These are phyloP conservation scores for Brachyistius frenatus DNA, from an alignment of 2,113 vertebrate species.

Conservation along the genomic window DNA sequence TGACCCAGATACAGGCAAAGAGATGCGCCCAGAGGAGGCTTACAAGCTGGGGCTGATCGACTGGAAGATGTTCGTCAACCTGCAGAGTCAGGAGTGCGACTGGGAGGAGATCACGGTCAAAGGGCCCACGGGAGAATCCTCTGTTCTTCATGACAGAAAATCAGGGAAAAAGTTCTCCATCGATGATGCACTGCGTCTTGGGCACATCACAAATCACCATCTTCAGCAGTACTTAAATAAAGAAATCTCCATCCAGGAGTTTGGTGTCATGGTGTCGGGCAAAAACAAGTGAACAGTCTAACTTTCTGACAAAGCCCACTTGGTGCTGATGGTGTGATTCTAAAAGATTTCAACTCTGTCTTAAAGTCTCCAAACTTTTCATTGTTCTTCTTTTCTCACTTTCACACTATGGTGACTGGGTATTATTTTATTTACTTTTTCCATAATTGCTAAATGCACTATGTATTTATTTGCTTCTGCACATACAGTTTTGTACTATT, in stretches of 20 bases:
- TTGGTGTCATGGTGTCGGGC: constrained; percentile 93
- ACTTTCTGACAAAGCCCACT: neutral
- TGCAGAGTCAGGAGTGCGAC: constrained; percentile 96
- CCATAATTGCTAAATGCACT: constrained; percentile 32
- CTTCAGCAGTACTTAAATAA: constrained; percentile 94
- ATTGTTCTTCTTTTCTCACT: constrained; percentile 29
- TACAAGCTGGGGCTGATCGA: constrained; percentile 93
- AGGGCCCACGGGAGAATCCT: constrained; percentile 92
- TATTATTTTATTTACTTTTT: constrained; percentile 11
- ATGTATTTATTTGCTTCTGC: constrained; percentile 67
- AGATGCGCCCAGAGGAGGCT: constrained; percentile 96
- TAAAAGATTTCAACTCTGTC: constrained; percentile 5
- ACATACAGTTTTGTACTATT: constrained; percentile 32
- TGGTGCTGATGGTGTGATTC: constrained; percentile 1
- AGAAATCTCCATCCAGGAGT: constrained; percentile 96
- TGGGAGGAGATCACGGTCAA: constrained; percentile 98
- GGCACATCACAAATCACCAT: constrained; percentile 88
- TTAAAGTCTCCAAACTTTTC: constrained; percentile 20
- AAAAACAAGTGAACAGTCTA: constrained; percentile 63
- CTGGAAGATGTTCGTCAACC: constrained; percentile 96
- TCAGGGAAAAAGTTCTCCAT: constrained; percentile 96
- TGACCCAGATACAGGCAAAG: constrained; percentile 93
- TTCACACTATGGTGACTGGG: constrained; percentile 42
- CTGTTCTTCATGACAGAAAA: constrained; percentile 94
- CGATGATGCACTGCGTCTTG: constrained; percentile 90